Percentiles rank a stretch among this genome's conserved stretches.
These are phyloP conservation scores for Ceratosolen fusciceps DNA, from an alignment of 1,140 invertebrate genomes.

Conservation along the genomic window DNA sequence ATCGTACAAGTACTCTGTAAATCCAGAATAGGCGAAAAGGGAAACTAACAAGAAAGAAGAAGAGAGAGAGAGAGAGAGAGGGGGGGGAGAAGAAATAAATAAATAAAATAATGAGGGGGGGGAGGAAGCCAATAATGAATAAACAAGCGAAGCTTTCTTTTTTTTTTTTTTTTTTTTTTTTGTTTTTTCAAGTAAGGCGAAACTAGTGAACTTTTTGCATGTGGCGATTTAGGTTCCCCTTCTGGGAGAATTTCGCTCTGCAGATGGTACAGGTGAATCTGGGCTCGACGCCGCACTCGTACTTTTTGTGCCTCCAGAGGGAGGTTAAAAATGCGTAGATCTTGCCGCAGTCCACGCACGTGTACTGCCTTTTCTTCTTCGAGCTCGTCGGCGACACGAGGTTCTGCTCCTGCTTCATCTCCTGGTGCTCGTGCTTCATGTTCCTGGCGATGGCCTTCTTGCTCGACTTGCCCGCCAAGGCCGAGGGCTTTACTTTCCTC, in stretches of 20 bases:
- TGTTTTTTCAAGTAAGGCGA: too few relatives aligned
- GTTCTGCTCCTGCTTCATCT: background rate
- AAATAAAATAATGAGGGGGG: too few relatives aligned
- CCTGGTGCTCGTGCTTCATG: background rate
- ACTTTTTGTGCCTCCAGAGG: slow-evolving; percentile 74
- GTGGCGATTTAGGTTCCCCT: slow-evolving; percentile 69
- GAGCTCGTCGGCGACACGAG: background rate
- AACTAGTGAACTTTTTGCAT: background rate
- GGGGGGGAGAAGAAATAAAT: too few relatives aligned
- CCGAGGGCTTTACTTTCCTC: background rate
- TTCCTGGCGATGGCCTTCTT: background rate
- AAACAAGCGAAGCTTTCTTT: too few relatives aligned
- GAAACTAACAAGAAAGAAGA: too few relatives aligned
- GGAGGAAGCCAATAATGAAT: too few relatives aligned
- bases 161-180: too few relatives aligned
- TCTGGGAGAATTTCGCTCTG: slow-evolving; percentile 71
- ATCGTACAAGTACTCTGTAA: too few relatives aligned
- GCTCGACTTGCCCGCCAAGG: background rate
- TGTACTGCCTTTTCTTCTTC: slow-evolving; percentile 14
- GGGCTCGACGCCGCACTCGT: slow-evolving; percentile 75
- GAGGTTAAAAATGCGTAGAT: slow-evolving; percentile 64
- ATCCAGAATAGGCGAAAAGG: too few relatives aligned
- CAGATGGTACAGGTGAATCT: slow-evolving; percentile 71
- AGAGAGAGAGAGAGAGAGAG: too few relatives aligned
- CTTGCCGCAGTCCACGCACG: slow-evolving; percentile 65